Percentiles rank a stretch among this genome's conserved stretches.
phyloP scores from a whole-genome alignment of 2,797 vertebrate genomes.

The Margarornis squamiger region DNA sequence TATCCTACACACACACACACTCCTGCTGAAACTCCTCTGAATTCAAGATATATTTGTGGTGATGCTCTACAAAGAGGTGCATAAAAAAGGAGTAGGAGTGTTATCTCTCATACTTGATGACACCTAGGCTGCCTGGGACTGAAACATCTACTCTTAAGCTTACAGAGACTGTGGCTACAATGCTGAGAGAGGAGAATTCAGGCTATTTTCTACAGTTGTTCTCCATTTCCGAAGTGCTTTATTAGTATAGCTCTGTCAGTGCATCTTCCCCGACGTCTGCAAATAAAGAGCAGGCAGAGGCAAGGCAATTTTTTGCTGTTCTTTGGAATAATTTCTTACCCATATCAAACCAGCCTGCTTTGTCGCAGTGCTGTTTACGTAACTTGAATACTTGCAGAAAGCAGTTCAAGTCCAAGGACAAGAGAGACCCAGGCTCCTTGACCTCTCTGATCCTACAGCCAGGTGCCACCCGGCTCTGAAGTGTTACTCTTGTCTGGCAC shows the following conservation, averaged over 20 bases:
- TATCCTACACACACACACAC: not conserved
- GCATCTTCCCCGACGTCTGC: not conserved
- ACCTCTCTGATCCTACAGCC: not conserved
- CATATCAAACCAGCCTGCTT: not conserved
- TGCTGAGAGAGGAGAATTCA: not conserved
- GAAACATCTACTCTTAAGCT: not conserved
- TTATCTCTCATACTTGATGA: not conserved
- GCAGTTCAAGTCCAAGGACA: not conserved
- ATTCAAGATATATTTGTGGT: not conserved
- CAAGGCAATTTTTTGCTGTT: not conserved
- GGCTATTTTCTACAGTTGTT: not conserved
- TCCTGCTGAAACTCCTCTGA: not conserved
- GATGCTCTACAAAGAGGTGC: not conserved
- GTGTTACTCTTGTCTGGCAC: accelerated
- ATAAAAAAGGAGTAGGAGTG: not conserved
- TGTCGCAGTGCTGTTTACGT: not conserved
- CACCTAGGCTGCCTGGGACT: accelerated
- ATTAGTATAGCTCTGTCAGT: not conserved
- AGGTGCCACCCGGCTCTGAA: not conserved
- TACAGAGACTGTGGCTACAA: accelerated
- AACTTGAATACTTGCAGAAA: not conserved
- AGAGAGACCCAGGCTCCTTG: not conserved
- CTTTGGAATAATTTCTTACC: not conserved
- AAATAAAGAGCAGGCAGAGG: not conserved
- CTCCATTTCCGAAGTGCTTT: not conserved